Base-by-base conservation (phyloP, 2,888 invertebrate genomes). In the Nezara viridula region DNA sequence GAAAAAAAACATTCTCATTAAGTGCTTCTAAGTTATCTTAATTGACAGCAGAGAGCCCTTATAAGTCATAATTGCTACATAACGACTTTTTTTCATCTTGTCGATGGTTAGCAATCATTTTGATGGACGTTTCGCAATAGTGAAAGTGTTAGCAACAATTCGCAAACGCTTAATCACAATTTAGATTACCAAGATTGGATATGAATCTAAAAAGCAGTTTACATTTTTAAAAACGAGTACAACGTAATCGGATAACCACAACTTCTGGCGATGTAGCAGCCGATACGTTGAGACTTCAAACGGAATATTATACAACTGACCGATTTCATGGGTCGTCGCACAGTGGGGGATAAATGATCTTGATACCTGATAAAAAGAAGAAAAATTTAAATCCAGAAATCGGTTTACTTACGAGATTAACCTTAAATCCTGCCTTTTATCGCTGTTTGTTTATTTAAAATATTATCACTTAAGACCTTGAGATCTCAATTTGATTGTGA, bases 11-110 rank as follows among this genome's bases (percentile, higher is more conserved):
- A 7, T 5, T 9, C 55, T 55, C 55, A n/a, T 55, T 55, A 7
- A n/a, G n/a, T 9, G 55, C n/a, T 55, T 10, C n/a, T n/a, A n/a
- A 55, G 55, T 55, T n/a, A 55, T 55, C 24, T n/a, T 55, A 55
- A 55, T 55, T 55, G 55, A 24, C n/a, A 7, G 55, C 10, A n/a
- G 55, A 55, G n/a, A n/a, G 55, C 55, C 55, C n/a, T n/a, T 55
- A 55, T 55, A 55, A 24, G 55, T 55, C n/a, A 55, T 55, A 55
- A 55, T 55, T 55, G 55, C 55, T 24, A 55, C 55, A n/a, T 55
- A 55, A 55, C 55, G 55, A 24, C n/a, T 55, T 55, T n/a, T 50
- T 14, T 49, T 24, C n/a, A n/a, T 7, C 55, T 55, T 55, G 55
- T 55, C 9, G 50, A 21, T 50, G 50, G n/a, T 55, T 55, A n/a